Evolutionary conservation across 2,797 vertebrate genomes (phyloP).

Genomic region (Sebastes nivosus): DNA sequence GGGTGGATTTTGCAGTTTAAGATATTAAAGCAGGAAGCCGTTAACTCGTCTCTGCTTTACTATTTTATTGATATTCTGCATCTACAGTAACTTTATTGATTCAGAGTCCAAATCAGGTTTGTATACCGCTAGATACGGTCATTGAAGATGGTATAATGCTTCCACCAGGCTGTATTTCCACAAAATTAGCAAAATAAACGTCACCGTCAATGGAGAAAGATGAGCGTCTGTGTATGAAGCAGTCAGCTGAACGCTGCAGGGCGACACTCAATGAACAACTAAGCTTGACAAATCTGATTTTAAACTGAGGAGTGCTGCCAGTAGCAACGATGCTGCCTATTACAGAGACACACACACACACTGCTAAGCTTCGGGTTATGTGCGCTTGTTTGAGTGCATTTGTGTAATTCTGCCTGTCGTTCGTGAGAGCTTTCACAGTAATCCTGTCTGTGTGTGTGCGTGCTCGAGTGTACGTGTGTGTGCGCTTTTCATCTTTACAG

Average conservation of each 20-base stretch:
- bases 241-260: not conserved
- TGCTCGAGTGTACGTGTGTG: slow-evolving; percentile 26
- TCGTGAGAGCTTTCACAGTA: slow-evolving; percentile 28
- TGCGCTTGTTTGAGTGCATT: not conserved
- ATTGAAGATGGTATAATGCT: not conserved
- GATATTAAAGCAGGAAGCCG: not conserved
- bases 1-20: not conserved
- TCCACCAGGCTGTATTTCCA: not conserved
- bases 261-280: slow-evolving; percentile 8
- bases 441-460: slow-evolving; percentile 25
- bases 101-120: not conserved
- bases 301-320: slow-evolving; percentile 8
- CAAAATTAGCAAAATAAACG: not conserved
- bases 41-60: not conserved
- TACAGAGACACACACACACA: slow-evolving; percentile 3
- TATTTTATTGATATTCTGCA: not conserved
- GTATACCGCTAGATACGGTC: not conserved
- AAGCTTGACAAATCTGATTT: slow-evolving; percentile 13
- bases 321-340: not conserved
- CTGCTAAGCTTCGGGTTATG: not conserved
- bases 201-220: not conserved
- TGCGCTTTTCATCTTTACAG: slow-evolving; percentile 68
- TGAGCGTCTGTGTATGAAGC: not conserved
- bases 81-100: not conserved
- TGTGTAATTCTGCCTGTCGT: slow-evolving; percentile 13